Conservation (phyloP, 2,888 invertebrate species). For the Lasioglossum villosulum region DNA sequence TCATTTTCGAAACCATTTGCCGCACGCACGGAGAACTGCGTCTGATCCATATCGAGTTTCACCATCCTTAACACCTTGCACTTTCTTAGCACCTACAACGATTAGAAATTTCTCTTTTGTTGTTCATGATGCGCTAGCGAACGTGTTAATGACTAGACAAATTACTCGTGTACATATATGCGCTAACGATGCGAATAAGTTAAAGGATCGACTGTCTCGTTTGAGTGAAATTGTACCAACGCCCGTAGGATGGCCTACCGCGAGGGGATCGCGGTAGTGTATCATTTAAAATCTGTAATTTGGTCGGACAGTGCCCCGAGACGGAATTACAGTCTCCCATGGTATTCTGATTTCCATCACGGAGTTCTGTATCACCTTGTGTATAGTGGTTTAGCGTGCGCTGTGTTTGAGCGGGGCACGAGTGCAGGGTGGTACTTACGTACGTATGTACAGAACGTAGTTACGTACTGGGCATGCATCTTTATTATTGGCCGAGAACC, state of each 20-base stretch:
- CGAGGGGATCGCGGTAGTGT: background rate
- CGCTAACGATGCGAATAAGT: background rate
- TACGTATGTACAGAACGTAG: conserved; percentile 72
- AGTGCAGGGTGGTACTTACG: conserved; percentile 64
- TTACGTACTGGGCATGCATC: conserved; percentile 74
- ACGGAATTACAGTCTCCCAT: background rate
- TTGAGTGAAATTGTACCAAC: background rate
- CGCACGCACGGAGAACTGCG: background rate
- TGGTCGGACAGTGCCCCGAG: background rate
- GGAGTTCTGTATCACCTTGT: conserved; percentile 15
- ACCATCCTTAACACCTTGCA: background rate
- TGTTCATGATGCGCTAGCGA: background rate
- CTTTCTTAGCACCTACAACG: background rate
- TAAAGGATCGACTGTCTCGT: background rate
- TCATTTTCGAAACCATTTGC: background rate
- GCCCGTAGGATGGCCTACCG: background rate
- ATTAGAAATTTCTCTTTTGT: background rate
- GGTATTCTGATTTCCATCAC: conserved; percentile 5
- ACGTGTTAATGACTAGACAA: background rate
- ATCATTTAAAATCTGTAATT: conserved; percentile 6
- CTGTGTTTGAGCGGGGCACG: conserved; percentile 44
- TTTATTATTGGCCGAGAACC: conserved; percentile 75
- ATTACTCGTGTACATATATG: background rate
- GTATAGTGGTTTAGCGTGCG: conserved; percentile 39
- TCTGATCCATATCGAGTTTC: background rate